Percentiles rank a stretch among this genome's conserved stretches.
These are phyloP conservation scores for Lamproptera curius DNA, from an alignment of 2,888 invertebrate species.

Conservation along the genomic window DNA sequence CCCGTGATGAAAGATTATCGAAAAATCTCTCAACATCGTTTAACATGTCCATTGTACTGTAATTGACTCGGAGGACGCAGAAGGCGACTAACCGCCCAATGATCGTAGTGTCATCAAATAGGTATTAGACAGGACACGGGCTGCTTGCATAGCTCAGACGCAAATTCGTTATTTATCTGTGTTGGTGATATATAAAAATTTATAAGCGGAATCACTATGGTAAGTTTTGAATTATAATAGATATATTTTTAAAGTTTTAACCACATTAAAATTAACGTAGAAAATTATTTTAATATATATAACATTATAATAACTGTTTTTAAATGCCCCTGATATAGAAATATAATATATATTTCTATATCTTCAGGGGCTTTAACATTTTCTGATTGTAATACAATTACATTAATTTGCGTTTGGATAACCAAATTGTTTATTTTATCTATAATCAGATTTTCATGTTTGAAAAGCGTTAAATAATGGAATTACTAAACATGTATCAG, in stretches of 20 bases:
- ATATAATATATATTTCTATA: background rate
- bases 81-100: constrained; percentile 31
- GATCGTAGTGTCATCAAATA: constrained; percentile 30
- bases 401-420: background rate
- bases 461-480: constrained; percentile 3
- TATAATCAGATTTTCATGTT: background rate
- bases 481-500: constrained; percentile 3
- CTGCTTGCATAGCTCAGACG: constrained; percentile 8
- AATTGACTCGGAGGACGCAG: constrained; percentile 30
- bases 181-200: no score
- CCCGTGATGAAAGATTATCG: background rate
- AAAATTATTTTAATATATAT: background rate
- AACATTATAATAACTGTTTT: background rate
- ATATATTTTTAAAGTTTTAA: no score
- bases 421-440: background rate
- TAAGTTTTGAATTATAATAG: no score
- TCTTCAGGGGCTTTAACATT: background rate
- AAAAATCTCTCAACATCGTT: constrained; percentile 6
- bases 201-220: no score
- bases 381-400: background rate
- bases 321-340: background rate
- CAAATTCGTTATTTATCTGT: no score
- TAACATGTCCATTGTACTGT: constrained; percentile 11
- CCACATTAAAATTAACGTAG: background rate
- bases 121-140: constrained; percentile 13